Base-by-base conservation (phyloP, 2,888 invertebrate species). In the Eristalinus aeneus region DNA sequence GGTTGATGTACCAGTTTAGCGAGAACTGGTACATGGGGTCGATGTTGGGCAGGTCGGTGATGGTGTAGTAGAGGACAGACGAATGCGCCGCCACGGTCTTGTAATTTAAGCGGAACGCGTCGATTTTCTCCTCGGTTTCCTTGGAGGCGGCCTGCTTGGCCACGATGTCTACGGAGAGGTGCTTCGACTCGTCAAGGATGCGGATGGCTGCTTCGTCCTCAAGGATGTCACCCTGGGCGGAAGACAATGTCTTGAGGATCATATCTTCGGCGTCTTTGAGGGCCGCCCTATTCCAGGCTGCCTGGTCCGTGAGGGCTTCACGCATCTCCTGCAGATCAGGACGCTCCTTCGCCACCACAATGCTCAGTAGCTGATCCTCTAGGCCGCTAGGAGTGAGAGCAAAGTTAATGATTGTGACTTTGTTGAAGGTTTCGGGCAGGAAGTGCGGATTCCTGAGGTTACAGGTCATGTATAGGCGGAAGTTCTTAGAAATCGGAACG, bases 21-120 rank as follows among this genome's bases (percentile, higher is more conserved):
- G 98, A 98, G 92, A 98, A 98, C 92, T 98, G 98, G 92, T 98
- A 98, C 98, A 98, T 98, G 12, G 97, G 97, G 92, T 98, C 98
- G 31, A 98, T 96, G 89, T 95, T 96, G 56, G 97, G 96, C 91
- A 98, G 94, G 90, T 98, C 97, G 0, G 96, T 95, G 11, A 98
- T 94, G 64, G 97, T 97, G 93, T 98, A 98, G 93, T 97, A 98
- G 60, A 98, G 92, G 86, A 97, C 96, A 88, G 97, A 96, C 0
- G 97, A 97, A 83, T 97, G 95, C 72, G 96, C 95, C 0, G 98
- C 98, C 0, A 98, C 97, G 0, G 97, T 96, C 68, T 97, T 95
- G 91, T 98, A 98, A 9, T 95, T 95, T 31, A 95, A 94, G 32
- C 98, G 94, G 0, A 97, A 97, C 8, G 94, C 94, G 88, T 98